Base-by-base conservation (phyloP, 2,113 vertebrate species). In the Neopipo cinnamomea region DNA sequence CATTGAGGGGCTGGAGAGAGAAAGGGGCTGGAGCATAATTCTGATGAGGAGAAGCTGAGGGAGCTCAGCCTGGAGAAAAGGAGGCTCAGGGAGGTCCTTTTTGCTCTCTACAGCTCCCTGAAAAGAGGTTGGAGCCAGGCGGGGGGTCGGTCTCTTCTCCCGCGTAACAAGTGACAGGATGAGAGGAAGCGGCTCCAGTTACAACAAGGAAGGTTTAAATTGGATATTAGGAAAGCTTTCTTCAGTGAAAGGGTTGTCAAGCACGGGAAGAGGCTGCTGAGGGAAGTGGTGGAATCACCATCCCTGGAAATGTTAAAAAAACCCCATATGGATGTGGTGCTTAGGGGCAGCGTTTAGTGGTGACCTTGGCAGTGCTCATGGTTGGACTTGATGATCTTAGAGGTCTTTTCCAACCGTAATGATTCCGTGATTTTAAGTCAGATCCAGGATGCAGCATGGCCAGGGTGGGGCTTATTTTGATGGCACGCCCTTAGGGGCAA, bases 141-240 rank as follows among this genome's bases (percentile, higher is more conserved):
- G 11, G 4, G 4, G 30, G 14, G 5, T 89, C 0, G 0, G 4
- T n/a, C n/a, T 47, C n/a, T 35, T 41, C 24, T 68, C 41, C 9
- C 14, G 31, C 25, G 11, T 42, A 16, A 55, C 62, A 83, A 55
- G 30, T 12, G 30, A 27, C 7, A 42, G 21, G 53, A 55, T 1
- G 2, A 76, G 41, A 62, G 37, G 55, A 55, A 27, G 5, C 30
- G 21, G 14, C 24, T 76, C 24, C 62, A 55, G 9, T 19, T n/a
- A 9, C 55, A 49, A 17, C 41, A 62, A 72, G 25, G 3, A 30
- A 49, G 25, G 47, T 25, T 70, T 49, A 49, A 27, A 19, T 7
- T 63, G 55, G 35, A 35, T 42, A 28, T 47, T 35, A 19, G 71
- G 17, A 55, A 42, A 47, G 35, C 13, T 22, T 46, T 18, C 5